Base-by-base conservation (phyloP, 2,888 invertebrate genomes). In the Mythimna vitellina region DNA sequence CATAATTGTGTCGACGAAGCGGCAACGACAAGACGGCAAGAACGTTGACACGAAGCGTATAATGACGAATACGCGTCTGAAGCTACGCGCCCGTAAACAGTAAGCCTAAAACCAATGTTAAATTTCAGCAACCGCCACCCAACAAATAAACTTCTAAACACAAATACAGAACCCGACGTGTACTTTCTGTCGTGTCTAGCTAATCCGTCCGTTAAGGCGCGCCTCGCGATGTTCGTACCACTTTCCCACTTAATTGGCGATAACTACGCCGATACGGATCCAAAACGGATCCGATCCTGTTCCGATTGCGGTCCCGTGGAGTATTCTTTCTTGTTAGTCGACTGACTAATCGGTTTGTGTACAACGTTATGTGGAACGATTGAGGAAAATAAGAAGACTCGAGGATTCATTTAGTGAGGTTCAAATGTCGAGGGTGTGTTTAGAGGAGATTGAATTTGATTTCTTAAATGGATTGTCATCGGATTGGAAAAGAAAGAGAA, bases 191-290 rank as follows among this genome's bases (percentile, higher is more conserved):
- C 64, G 49, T 51, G 77, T 81, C 62, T 79, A 84, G 80, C 71
- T 82, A 69, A 70, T 78, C 77, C 65, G 71, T 62, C 69, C n/a
- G 72, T 62, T 63, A 77, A 72, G 65, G 73, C 70, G 67, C 78
- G 68, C 61, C 72, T 49, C 51, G 67, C 73, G 69, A 80, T 74
- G 81, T 82, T 75, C 73, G 69, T 79, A 80, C 76, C 78, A 82
- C 77, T 82, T 83, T 78, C 76, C 67, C 86, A 82, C 83, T 88
- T 91, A 90, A 91, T 91, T 90, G 88, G 82, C 85, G 91, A 91
- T 90, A 90, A 89, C 89, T 88, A 85, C 86, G 77, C 66, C 81
- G 86, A 87, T 86, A 85, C 84, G 67, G 65, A 80, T 20, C 22
- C 75, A 49, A 56, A 29, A 84, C 84, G 67, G 64, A 79, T 20